phyloP scores from a whole-genome alignment of 2,888 invertebrate species.

The Hyalella azteca region DNA sequence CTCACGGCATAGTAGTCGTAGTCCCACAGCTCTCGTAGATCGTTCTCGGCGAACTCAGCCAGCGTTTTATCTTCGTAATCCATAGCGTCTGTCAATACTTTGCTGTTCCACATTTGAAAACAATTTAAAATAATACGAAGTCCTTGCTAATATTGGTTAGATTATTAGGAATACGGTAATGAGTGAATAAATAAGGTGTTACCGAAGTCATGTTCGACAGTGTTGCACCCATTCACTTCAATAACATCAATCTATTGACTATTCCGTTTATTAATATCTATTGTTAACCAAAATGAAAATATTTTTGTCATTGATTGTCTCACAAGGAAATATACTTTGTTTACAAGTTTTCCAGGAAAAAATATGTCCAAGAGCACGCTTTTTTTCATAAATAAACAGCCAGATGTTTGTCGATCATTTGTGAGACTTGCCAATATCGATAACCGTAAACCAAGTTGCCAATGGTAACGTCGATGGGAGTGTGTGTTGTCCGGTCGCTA shows the following conservation, averaged over 20 bases:
- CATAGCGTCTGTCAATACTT: slow-evolving; percentile 48
- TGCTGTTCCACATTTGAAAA: not conserved
- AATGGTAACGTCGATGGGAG: not conserved
- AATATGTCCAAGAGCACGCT: too few relatives aligned
- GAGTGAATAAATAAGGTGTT: slow-evolving; percentile 72
- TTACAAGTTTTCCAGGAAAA: too few relatives aligned
- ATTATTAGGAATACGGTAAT: slow-evolving; percentile 73
- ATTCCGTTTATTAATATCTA: too few relatives aligned
- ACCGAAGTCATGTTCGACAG: slow-evolving; percentile 84
- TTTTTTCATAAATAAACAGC: not conserved
- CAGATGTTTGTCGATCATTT: not conserved
- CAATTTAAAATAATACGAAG: too few relatives aligned
- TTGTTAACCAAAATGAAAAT: too few relatives aligned
- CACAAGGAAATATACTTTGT: too few relatives aligned
- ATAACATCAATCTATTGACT: slow-evolving; percentile 68
- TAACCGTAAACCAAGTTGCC: not conserved
- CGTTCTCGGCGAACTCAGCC: slow-evolving; percentile 55
- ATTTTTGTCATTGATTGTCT: too few relatives aligned
- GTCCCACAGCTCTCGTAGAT: slow-evolving; percentile 56
- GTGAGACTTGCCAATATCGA: not conserved
- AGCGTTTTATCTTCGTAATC: slow-evolving; percentile 53
- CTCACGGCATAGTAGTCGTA: slow-evolving; percentile 57
- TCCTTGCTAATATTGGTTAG: too few relatives aligned
- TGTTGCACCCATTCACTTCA: slow-evolving; percentile 87
- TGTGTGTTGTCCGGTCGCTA: slow-evolving; percentile 4